Evolutionary conservation across 2,888 invertebrate species (phyloP).

Genomic region (Drosophila differens): DNA sequence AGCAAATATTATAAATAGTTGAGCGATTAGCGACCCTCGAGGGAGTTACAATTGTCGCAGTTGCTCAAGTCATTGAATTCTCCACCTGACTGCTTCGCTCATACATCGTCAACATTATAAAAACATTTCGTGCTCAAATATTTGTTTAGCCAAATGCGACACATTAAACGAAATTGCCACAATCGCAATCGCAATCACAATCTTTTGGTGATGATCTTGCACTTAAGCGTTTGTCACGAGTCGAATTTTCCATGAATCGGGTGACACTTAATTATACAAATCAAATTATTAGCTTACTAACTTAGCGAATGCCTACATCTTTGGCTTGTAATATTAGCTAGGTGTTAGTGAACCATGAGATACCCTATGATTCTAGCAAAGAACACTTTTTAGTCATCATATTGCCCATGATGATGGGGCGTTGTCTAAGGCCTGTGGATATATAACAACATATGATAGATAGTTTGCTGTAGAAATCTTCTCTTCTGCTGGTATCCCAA

Average conservation of each 20-base stretch:
- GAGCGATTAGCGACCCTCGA: slow-evolving; percentile 24
- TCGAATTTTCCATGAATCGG: not conserved
- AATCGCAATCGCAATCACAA: slow-evolving; percentile 2
- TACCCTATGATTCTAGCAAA: not conserved
- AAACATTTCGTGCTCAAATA: slow-evolving; percentile 42
- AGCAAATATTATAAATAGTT: slow-evolving; percentile 62
- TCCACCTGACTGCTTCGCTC: slow-evolving; percentile 33
- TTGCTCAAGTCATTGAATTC: slow-evolving; percentile 45
- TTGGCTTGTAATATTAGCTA: not conserved
- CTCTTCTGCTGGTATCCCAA: not conserved
- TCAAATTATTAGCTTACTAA: not conserved
- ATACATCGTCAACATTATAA: slow-evolving; percentile 7
- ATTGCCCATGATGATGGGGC: too few relatives aligned
- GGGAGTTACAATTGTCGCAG: slow-evolving; percentile 41
- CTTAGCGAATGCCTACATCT: not conserved
- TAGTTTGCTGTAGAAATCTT: slow-evolving; percentile 2
- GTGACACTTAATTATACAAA: not conserved
- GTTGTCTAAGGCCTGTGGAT: slow-evolving; percentile 1
- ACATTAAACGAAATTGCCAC: slow-evolving; percentile 5
- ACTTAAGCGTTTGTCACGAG: not conserved
- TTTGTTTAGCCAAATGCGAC: slow-evolving; percentile 38
- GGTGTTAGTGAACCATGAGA: not conserved
- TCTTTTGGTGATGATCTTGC: not conserved
- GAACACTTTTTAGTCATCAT: not conserved
- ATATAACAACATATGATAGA: slow-evolving; percentile 3